phyloP scores from a whole-genome alignment of 2,113 vertebrate species.

The Marcusenius ussheri region DNA sequence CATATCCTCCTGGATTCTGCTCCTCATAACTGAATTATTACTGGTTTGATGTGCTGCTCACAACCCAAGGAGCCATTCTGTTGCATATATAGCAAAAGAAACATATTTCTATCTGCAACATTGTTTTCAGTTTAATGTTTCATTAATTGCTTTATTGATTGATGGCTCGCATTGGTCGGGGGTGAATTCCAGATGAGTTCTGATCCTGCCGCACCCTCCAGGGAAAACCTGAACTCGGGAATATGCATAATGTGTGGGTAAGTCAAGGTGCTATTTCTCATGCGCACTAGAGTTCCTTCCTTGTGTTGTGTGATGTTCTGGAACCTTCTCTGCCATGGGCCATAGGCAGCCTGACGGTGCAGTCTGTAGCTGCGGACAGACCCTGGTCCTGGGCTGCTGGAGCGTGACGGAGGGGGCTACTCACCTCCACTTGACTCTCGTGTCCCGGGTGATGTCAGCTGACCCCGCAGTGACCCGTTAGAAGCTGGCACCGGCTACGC shows the following conservation, averaged over 20 bases:
- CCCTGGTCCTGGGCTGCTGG: neutral
- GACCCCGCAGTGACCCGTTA: neutral
- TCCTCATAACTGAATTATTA: neutral
- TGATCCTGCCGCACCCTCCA: neutral
- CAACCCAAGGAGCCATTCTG: neutral
- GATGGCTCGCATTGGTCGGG: neutral
- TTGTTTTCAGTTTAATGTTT: neutral
- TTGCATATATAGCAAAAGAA: neutral
- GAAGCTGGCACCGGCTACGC: neutral
- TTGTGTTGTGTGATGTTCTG: neutral
- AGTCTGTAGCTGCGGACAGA: neutral
- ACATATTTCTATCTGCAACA: neutral
- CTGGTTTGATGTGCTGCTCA: neutral
- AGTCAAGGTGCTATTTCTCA: neutral
- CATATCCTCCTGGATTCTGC: neutral
- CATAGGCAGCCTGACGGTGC: neutral
- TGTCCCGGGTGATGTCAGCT: neutral
- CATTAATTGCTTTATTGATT: neutral
- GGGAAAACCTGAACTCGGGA: neutral
- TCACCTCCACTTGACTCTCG: neutral
- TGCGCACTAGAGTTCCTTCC: neutral
- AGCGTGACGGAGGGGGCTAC: neutral
- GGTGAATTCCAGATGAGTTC: neutral
- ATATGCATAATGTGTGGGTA: neutral
- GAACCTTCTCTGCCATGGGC: neutral